Evolutionary conservation across 2,113 vertebrate species (phyloP).

Genomic region (Reinhardtius hippoglossoides): DNA sequence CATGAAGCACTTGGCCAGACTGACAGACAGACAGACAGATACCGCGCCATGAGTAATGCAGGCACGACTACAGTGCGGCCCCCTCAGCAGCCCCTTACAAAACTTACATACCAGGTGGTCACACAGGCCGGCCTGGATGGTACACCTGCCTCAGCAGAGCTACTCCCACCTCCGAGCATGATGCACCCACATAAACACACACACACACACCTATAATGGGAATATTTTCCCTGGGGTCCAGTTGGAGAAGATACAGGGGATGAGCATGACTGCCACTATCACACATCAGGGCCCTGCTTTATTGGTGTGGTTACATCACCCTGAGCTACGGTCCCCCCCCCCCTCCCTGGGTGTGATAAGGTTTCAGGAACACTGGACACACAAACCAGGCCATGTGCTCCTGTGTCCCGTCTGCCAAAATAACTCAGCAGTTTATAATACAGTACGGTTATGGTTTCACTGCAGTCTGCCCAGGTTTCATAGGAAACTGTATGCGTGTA

Average conservation of each 20-base stretch:
- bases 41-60: constrained; percentile 72
- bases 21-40: constrained; percentile 66
- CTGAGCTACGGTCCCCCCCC: constrained; percentile 57
- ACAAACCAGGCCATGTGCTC: constrained; percentile 77
- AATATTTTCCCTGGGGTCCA: constrained; percentile 57
- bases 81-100: constrained; percentile 61
- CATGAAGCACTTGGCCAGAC: constrained; percentile 65
- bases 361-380: constrained; percentile 77
- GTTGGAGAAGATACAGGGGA: constrained; percentile 62
- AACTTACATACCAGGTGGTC: constrained; percentile 69
- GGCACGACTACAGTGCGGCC: constrained; percentile 72
- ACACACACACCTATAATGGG: constrained; percentile 18
- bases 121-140: constrained; percentile 29
- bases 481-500: constrained; percentile 29
- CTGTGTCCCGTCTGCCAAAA: constrained; percentile 77
- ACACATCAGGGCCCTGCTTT: constrained; percentile 68
- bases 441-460: constrained; percentile 68
- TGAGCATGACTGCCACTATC: constrained; percentile 57
- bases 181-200: constrained; percentile 32
- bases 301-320: constrained; percentile 82
- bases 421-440: constrained; percentile 81
- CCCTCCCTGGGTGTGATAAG: constrained; percentile 71
- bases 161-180: constrained; percentile 47
- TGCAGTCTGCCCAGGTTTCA: constrained; percentile 67
- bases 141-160: constrained; percentile 66